These are phyloP conservation scores for Scaptomyza montana DNA, from an alignment of 1,140 invertebrate genomes.

Conservation along the genomic window DNA sequence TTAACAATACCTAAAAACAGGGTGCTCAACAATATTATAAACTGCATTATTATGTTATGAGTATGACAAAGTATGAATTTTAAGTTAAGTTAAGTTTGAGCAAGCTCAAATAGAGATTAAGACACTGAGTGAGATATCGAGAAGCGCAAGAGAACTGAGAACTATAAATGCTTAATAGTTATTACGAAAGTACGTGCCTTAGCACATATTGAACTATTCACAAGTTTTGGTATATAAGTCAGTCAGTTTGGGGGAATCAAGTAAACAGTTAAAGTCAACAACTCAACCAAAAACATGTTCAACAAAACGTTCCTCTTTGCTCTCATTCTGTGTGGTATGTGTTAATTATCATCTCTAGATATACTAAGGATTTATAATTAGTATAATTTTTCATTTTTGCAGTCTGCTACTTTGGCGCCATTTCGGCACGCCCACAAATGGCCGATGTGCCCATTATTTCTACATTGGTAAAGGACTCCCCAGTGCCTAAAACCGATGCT, in stretches of 20 bases:
- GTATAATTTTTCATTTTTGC: neutral
- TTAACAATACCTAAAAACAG: neutral
- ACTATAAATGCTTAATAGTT: neutral
- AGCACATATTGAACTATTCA: neutral
- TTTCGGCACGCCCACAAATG: slow-evolving; percentile 13
- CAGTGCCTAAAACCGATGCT: too few species aligned
- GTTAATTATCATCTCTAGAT: neutral
- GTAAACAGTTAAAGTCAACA: slow-evolving; percentile 46
- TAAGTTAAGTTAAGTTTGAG: too few species aligned
- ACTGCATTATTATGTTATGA: too few species aligned
- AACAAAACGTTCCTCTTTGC: slow-evolving; percentile 55
- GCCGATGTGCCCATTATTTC: neutral
- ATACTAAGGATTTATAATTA: neutral
- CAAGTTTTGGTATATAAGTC: slow-evolving; percentile 32
- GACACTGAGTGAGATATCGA: neutral
- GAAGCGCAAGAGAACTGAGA: neutral
- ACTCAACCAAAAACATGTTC: slow-evolving; percentile 50
- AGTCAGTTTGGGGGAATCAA: neutral
- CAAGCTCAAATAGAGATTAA: neutral
- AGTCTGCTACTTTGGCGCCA: slow-evolving; percentile 25
- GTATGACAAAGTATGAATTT: too few species aligned
- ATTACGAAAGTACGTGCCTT: neutral
- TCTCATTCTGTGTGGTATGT: slow-evolving; percentile 60
- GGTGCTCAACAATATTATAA: neutral
- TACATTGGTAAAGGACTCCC: neutral